Evolutionary conservation across 2,113 vertebrate species (phyloP).

Genomic region (Neomonachus schauinslandi): DNA sequence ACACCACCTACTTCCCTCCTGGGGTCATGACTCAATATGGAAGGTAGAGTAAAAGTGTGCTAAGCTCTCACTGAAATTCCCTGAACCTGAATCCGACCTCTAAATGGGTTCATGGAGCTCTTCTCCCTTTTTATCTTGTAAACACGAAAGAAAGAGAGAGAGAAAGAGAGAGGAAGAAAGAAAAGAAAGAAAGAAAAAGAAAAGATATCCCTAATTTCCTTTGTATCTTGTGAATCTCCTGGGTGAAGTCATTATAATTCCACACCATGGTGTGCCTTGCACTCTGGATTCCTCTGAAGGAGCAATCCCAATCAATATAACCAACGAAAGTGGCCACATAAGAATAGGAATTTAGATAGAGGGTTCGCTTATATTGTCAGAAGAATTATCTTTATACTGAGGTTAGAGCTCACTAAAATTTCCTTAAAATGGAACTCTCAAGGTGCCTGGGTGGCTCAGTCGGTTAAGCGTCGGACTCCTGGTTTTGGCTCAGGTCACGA

Average conservation of each 20-base stretch:
- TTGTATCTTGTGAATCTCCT: neutral
- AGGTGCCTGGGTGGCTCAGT: neutral
- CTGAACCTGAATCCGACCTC: neutral
- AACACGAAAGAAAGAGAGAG: neutral
- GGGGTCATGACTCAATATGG: conserved; percentile 97
- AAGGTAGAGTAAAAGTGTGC: conserved; percentile 85
- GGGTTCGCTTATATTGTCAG: neutral
- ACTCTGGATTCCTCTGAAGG: neutral
- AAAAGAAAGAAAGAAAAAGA: neutral
- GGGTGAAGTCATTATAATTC: neutral
- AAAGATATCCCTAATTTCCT: neutral
- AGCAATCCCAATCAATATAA: neutral
- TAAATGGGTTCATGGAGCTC: neutral
- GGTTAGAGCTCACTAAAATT: neutral
- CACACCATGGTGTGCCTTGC: neutral
- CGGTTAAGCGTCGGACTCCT: neutral
- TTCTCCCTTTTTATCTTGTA: neutral
- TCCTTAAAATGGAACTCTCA: neutral
- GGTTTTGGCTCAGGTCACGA: neutral
- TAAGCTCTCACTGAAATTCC: neutral
- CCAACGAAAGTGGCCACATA: neutral
- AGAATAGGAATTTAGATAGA: neutral
- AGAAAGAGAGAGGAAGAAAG: neutral
- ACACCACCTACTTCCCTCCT: conserved; percentile 96
- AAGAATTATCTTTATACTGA: neutral